phyloP scores from a whole-genome alignment of 37 sponge, comb jelly and placozoan genomes.

The Corticium candelabrum region DNA sequence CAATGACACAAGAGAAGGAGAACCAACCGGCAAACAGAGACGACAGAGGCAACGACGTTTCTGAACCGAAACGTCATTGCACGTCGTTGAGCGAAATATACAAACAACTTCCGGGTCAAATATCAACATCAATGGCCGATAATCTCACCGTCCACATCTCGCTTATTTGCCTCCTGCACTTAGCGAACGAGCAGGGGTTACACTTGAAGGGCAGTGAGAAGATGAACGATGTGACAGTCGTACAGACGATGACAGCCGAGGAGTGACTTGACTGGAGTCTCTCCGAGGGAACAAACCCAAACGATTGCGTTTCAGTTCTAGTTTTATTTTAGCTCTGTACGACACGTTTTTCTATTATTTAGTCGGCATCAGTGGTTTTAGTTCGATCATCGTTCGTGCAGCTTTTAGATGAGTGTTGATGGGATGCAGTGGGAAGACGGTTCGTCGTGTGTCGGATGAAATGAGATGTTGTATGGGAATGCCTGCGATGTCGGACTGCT shows the following conservation, averaged over 20 bases:
- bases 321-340: no score
- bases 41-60: no score
- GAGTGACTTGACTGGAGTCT: no score
- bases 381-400: neutral
- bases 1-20: constrained; percentile 12
- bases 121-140: constrained; percentile 26
- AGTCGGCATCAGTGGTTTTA: no score
- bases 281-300: no score
- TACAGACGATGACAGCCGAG: no score
- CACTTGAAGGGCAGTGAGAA: no score
- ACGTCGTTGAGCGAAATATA: constrained; percentile 24
- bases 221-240: no score
- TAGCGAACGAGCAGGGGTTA: constrained; percentile 91
- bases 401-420: neutral
- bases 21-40: neutral
- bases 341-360: no score
- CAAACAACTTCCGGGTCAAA: constrained; percentile 3
- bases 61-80: neutral
- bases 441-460: neutral
- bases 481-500: neutral
- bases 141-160: constrained; percentile 68
- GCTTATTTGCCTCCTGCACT: constrained; percentile 78
- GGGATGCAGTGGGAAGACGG: neutral
- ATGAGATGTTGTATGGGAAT: neutral
- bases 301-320: no score